Percentiles rank a stretch among this genome's conserved stretches.
These are phyloP conservation scores for Tragelaphus imberbis DNA, from an alignment of 2,113 vertebrate species.

Conservation along the genomic window DNA sequence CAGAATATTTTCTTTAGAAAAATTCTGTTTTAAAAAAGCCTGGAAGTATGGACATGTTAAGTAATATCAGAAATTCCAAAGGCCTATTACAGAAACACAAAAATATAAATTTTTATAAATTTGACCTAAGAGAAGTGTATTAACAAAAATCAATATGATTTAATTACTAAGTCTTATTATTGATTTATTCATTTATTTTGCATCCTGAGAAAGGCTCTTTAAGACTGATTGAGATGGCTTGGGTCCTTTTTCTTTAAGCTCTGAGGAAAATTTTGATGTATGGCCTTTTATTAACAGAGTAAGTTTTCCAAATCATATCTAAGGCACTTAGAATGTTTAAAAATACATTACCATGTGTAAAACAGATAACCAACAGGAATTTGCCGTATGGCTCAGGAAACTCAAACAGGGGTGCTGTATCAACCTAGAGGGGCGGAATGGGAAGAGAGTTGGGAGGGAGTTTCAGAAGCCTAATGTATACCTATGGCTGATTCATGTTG, in stretches of 20 bases:
- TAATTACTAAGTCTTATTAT: neutral
- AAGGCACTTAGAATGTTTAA: neutral
- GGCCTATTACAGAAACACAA: neutral
- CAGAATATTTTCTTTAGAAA: constrained; percentile 47
- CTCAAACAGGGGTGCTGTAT: neutral
- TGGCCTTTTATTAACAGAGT: constrained; percentile 5
- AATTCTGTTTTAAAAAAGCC: neutral
- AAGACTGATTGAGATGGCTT: neutral
- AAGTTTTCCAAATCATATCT: neutral
- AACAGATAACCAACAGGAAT: neutral
- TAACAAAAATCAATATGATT: neutral
- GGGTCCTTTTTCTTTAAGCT: neutral
- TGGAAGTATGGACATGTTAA: neutral
- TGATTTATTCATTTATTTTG: neutral
- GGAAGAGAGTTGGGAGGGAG: neutral
- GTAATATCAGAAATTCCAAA: constrained; percentile 11
- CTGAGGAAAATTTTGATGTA: neutral
- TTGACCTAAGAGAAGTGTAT: neutral
- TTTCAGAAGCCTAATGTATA: neutral
- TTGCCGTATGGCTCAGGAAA: neutral
- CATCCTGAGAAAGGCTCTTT: neutral
- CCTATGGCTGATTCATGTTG: neutral
- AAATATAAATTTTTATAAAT: neutral
- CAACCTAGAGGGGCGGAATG: neutral
- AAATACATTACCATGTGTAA: neutral